Conservation (phyloP, 2,113 vertebrate species). For the Cyprinodon brontotheroides region DNA sequence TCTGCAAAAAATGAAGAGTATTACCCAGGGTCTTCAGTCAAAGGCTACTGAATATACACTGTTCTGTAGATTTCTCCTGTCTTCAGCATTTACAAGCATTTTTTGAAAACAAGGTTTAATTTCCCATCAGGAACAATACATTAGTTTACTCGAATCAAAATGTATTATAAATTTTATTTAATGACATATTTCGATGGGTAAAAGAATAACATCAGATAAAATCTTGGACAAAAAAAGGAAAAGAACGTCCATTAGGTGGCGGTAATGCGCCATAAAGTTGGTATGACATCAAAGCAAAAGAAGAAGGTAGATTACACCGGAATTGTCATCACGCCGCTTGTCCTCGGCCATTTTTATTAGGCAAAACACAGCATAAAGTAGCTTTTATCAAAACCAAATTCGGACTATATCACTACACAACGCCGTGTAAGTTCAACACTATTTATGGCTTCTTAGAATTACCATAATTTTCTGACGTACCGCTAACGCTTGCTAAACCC, state of each 20-base stretch:
- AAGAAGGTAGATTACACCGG: slow-evolving; percentile 46
- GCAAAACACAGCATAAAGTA: slow-evolving; percentile 47
- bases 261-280: neutral
- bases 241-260: neutral
- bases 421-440: slow-evolving; percentile 63
- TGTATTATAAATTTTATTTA: no score
- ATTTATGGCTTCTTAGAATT: neutral
- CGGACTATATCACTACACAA: slow-evolving; percentile 19
- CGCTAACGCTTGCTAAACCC: neutral
- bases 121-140: no score
- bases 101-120: no score
- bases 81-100: no score
- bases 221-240: no score
- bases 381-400: slow-evolving; percentile 15
- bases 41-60: no score
- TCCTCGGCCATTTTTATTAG: slow-evolving; percentile 75
- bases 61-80: no score
- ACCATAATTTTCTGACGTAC: neutral
- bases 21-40: no score
- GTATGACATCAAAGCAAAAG: neutral
- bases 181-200: no score
- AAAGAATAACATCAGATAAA: no score
- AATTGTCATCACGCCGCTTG: slow-evolving; percentile 67
- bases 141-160: no score
- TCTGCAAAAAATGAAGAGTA: no score